Percentiles rank a stretch among this genome's conserved stretches.
Conservation (phyloP, 1,140 invertebrate genomes). For the Coelopa frigida region DNA sequence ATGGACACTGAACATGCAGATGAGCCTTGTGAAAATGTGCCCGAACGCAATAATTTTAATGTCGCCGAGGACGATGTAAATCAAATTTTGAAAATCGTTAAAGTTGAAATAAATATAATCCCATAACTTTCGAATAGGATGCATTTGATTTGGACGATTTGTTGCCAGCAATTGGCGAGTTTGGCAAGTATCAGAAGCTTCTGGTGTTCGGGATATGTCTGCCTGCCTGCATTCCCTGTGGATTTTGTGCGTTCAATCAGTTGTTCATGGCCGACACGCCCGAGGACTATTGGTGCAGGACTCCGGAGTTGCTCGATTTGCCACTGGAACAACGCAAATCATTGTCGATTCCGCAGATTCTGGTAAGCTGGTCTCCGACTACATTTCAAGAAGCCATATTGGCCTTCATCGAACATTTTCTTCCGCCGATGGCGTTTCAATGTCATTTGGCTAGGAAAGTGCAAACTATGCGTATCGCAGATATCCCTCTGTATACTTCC, state of each 20-base stretch:
- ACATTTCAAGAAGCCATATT: constrained; percentile 10
- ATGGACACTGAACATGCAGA: too few relatives aligned
- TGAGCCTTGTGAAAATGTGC: too few relatives aligned
- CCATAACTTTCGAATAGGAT: too few relatives aligned
- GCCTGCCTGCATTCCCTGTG: constrained; percentile 80
- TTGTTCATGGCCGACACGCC: constrained; percentile 78
- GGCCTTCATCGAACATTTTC: constrained; percentile 5
- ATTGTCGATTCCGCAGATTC: constrained; percentile 57
- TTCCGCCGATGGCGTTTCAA: background rate
- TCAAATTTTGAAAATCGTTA: too few relatives aligned
- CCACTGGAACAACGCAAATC: constrained; percentile 53
- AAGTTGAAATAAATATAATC: too few relatives aligned
- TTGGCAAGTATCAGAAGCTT: constrained; percentile 78
- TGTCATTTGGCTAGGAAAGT: constrained; percentile 1
- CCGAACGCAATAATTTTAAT: too few relatives aligned
- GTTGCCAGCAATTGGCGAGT: constrained; percentile 76
- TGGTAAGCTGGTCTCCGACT: constrained; percentile 22
- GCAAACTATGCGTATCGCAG: background rate
- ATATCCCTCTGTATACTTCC: too few relatives aligned
- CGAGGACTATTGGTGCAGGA: constrained; percentile 66
- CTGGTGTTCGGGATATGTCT: constrained; percentile 79
- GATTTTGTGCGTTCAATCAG: constrained; percentile 86
- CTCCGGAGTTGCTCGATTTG: constrained; percentile 58
- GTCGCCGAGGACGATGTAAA: too few relatives aligned
- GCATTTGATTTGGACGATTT: constrained; percentile 74